Conservation (phyloP, 1,140 invertebrate species). For the Eupristina koningsbergeri region DNA sequence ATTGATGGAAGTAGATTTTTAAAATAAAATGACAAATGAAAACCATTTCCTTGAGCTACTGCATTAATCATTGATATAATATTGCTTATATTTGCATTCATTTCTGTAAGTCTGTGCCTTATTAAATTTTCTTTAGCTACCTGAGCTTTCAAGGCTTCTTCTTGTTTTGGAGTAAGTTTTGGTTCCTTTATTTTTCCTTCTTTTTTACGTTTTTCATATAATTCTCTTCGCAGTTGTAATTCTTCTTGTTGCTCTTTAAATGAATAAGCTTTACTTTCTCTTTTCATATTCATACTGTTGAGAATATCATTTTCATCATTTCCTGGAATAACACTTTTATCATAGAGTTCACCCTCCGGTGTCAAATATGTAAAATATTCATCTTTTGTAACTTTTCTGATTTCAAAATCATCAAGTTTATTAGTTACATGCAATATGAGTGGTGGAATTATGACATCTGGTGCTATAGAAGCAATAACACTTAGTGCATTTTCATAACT, state of each 20-base stretch:
- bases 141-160: slow-evolving; percentile 91
- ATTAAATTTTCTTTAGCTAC: slow-evolving; percentile 88
- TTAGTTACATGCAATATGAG: slow-evolving; percentile 75
- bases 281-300: slow-evolving; percentile 89
- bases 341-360: slow-evolving; percentile 91
- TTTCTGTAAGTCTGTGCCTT: slow-evolving; percentile 77
- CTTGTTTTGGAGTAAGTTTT: slow-evolving; percentile 91
- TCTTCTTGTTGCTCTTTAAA: slow-evolving; percentile 98
- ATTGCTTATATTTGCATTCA: slow-evolving; percentile 77
- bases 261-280: slow-evolving; percentile 97
- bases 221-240: slow-evolving; percentile 89
- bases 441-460: slow-evolving; percentile 77
- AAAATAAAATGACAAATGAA: slow-evolving; percentile 78
- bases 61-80: slow-evolving; percentile 79
- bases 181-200: slow-evolving; percentile 87
- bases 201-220: slow-evolving; percentile 89
- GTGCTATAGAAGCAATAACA: slow-evolving; percentile 78
- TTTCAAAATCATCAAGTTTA: slow-evolving; percentile 78
- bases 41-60: slow-evolving; percentile 76
- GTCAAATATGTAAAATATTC: slow-evolving; percentile 93
- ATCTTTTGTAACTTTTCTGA: slow-evolving; percentile 84
- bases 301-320: slow-evolving; percentile 77
- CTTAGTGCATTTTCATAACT: slow-evolving; percentile 79
- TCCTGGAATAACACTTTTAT: slow-evolving; percentile 89
- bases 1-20: slow-evolving; percentile 78